Percentiles rank a stretch among this genome's conserved stretches.
Evolutionary conservation across 1,140 invertebrate genomes (phyloP).

Genomic region (Cylas formicarius): DNA sequence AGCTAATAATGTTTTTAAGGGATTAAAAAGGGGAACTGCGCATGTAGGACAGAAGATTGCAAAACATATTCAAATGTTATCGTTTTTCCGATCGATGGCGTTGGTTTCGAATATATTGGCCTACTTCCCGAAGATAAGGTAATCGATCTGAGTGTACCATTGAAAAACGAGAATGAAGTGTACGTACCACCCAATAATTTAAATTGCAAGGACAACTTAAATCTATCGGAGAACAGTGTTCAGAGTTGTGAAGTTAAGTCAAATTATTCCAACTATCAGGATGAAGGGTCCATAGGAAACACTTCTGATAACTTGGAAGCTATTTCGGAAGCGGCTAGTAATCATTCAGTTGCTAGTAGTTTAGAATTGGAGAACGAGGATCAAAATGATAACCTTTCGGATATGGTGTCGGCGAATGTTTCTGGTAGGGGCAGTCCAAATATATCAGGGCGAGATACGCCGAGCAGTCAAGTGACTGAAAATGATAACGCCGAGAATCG

Average conservation of each 20-base stretch:
- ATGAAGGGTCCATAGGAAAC: constrained; percentile 79
- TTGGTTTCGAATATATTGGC: constrained; percentile 55
- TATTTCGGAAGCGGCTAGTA: constrained; percentile 89
- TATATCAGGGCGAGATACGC: constrained; percentile 82
- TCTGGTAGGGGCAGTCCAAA: constrained; percentile 77
- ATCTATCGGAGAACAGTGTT: constrained; percentile 7
- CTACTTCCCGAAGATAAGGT: constrained; percentile 69
- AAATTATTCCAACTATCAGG: constrained; percentile 67
- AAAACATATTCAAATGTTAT: constrained; percentile 53
- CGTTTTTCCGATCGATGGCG: constrained; percentile 56
- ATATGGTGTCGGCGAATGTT: constrained; percentile 92
- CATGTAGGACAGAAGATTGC: not conserved
- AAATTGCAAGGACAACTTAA: constrained; percentile 10
- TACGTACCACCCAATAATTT: constrained; percentile 11
- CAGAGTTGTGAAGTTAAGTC: constrained; percentile 16
- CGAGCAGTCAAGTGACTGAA: constrained; percentile 83
- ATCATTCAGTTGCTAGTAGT: constrained; percentile 90
- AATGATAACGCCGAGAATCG: constrained; percentile 53
- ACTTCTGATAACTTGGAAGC: constrained; percentile 91
- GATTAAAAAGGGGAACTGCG: too few species aligned
- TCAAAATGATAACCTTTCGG: constrained; percentile 83
- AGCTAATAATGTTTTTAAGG: too few species aligned
- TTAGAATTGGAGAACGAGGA: constrained; percentile 78
- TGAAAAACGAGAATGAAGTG: constrained; percentile 19
- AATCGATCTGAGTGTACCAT: constrained; percentile 25